Base-by-base conservation (phyloP, 2,797 vertebrate genomes). In the Sebastes itinus region DNA sequence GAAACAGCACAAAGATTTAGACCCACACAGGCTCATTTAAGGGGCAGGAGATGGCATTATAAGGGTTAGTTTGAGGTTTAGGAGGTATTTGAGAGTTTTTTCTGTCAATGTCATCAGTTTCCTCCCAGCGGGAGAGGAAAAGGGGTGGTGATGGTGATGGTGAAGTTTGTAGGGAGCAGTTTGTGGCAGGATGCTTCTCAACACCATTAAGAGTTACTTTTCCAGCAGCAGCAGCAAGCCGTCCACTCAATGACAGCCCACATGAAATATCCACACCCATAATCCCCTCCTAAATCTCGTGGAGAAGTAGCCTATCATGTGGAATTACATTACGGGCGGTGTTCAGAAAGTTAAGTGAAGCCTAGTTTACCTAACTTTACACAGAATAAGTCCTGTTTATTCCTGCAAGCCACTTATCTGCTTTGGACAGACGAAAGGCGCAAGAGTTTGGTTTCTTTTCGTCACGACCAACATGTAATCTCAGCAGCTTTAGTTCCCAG, bases 201-300 rank as follows among this genome's bases (percentile, higher is more conserved):
- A 87, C 88, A 91, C 77, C 70, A 82, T 79, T 84, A 73, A 81
- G 79, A 76, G 89, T 86, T 79, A 82, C 81, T 85, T 91, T 84
- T 82, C 84, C 66, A 58, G 54, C 11, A 55, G 72, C 35, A 85
- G 66, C 49, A 82, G 61, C 46, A 49, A 68, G 64, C 8, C 5
- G 65, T 28, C 62, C 78, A 61, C 68, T 84, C 86, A 81, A 13
- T 83, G 74, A 76, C 75, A 86, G 82, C 74, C 77, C 69, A 74
- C 69, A 62, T 81, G 56, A 84, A 83, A 74, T 68, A 82, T 77
- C 83, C 71, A 81, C 82, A 89, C 69, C 81, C 76, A 76, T 72
- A 82, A 84, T 72, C 60, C 80, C 68, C 38, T 23, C 52, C 6
- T 11, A 84, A 77, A 66, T 71, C 62, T 61, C 74, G 27, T 28